These are phyloP conservation scores for Lepus townsendii DNA, from an alignment of 2,797 vertebrate species.

Conservation along the genomic window DNA sequence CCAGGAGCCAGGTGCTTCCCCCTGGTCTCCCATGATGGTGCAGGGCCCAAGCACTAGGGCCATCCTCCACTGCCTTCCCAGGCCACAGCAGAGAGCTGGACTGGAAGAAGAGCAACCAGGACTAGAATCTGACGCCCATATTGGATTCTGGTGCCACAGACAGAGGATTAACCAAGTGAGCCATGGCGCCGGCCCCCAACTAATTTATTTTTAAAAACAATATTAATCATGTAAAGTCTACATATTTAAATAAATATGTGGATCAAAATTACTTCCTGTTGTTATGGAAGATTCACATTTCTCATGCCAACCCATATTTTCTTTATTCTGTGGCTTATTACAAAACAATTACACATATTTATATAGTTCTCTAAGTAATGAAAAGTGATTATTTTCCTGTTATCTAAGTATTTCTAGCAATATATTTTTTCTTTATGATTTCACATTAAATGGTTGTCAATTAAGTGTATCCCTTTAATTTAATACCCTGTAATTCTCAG, in stretches of 20 bases:
- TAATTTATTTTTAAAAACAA: conserved; percentile 53
- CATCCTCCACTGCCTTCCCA: too few relatives aligned
- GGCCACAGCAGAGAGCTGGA: too few relatives aligned
- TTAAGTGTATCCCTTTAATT: background rate
- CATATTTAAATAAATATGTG: conserved; percentile 71
- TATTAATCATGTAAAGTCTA: conserved; percentile 83
- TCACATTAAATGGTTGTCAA: background rate
- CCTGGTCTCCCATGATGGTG: too few relatives aligned
- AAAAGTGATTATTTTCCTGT: background rate
- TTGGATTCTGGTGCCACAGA: too few relatives aligned
- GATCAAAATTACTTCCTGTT: background rate
- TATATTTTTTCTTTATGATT: background rate
- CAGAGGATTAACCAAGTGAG: too few relatives aligned
- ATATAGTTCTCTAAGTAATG: background rate
- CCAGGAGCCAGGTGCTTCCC: too few relatives aligned
- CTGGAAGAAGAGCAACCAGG: too few relatives aligned
- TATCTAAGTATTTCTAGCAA: background rate
- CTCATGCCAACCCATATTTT: background rate
- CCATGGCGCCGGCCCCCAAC: too few relatives aligned
- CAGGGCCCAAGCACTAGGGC: too few relatives aligned
- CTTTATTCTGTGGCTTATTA: background rate
- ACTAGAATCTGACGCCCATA: too few relatives aligned
- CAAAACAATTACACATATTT: background rate
- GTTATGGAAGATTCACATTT: too few relatives aligned
- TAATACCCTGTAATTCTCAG: background rate